Conservation (phyloP, 2,113 vertebrate species). For the Notarius quadriscutis region DNA sequence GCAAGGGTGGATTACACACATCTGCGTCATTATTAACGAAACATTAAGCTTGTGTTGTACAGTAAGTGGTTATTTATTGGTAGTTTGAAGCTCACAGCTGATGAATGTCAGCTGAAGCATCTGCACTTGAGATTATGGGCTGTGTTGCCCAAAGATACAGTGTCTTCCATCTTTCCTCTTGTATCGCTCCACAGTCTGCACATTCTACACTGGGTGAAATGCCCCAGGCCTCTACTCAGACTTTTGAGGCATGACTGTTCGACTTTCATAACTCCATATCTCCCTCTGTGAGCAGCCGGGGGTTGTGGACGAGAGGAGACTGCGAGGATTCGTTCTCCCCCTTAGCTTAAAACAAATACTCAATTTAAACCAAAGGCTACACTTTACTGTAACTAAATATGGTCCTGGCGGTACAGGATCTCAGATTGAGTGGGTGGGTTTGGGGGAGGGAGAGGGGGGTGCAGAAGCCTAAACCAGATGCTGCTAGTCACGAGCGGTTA, state of each 20-base stretch:
- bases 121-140: conserved; percentile 14
- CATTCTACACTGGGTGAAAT: conserved; percentile 4
- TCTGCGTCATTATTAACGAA: conserved; percentile 29
- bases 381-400: conserved; percentile 39
- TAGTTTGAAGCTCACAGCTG: conserved; percentile 21
- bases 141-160: conserved; percentile 11
- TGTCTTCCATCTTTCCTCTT: neutral
- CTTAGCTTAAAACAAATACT: conserved; percentile 28
- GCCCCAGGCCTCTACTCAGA: conserved; percentile 9
- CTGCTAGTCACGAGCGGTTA: conserved; percentile 63
- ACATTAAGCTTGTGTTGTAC: conserved; percentile 12
- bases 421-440: conserved; percentile 25
- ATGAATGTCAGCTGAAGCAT: conserved; percentile 26
- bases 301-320: neutral
- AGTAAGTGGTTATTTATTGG: conserved; percentile 22
- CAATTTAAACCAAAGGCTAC: conserved; percentile 18
- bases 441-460: conserved; percentile 23
- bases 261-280: neutral
- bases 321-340: neutral
- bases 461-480: conserved; percentile 53
- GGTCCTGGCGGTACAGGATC: conserved; percentile 14
- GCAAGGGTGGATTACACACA: neutral
- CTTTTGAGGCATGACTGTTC: conserved; percentile 1
- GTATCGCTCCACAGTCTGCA: neutral
- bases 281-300: conserved; percentile 7